Evolutionary conservation across 2,888 invertebrate genomes (phyloP), one percentile per base, ranked within the genome.

Genomic region (Andrena dorsata): DNA sequence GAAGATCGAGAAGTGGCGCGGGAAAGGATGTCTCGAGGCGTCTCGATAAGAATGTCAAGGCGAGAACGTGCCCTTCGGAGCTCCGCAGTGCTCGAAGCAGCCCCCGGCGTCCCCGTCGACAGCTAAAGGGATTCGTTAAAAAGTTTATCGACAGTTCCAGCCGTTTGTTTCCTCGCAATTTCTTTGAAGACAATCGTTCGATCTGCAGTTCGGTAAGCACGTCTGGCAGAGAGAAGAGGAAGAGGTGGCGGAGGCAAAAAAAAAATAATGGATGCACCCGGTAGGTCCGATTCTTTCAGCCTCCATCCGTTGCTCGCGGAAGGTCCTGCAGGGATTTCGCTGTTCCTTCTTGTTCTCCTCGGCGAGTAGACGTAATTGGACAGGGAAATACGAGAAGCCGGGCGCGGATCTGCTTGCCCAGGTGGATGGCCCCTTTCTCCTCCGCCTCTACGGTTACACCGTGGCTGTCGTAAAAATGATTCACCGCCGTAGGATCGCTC

Each of bases 361-460:
- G 23, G 26, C 73, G 76, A 35, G 81, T 66, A 71, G 70, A 86
- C 86, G 86, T 90, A 89, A 90, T 90, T 90, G 86, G 88, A 87
- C 86, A 85, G 82, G 84, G 86, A 88, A 90, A 88, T 90, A 88
- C 88, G 88, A 90, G 89, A 88, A 85, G 68, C 76, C 64, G 58
- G 71, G 49, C 66, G 51, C 70, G 87, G 70, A 78, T 81, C 87
- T 20, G 65, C 61, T 72, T 78, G 60, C 65, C 69, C 75, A 71
- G 79, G 76, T 80, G 64, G 58, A 79, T 35, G 49, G 49, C 64
- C 64, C 58, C 66, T 63, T 77, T 58, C 75, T 73, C 72, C 78
- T 75, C 76, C 76, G 71, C 72, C 79, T 72, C 77, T 82, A 78
- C 64, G 82, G 82, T 85, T 85, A 84, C 84, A 56, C 69, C 77